Conservation (phyloP, 1,140 invertebrate genomes). For the Aphaenogaster rudis region DNA sequence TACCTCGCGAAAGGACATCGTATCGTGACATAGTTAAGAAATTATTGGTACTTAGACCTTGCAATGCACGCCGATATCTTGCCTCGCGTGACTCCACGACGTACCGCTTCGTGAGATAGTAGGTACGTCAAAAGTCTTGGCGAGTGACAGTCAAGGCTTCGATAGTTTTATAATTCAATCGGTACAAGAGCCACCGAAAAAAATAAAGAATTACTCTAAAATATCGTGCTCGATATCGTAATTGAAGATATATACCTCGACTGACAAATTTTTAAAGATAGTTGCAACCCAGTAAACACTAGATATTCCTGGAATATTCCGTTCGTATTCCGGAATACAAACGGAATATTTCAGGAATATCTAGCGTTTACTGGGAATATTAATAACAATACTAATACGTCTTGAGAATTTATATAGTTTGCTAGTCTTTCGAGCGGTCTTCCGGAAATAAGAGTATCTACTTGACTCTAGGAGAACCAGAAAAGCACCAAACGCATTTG, state of each 20-base stretch:
- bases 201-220: background rate
- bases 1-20: background rate
- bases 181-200: background rate
- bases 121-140: constrained; percentile 11
- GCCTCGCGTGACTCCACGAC: constrained; percentile 47
- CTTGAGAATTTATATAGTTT: background rate
- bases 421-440: background rate
- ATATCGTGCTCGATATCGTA: background rate
- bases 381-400: background rate
- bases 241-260: background rate
- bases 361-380: too few species aligned
- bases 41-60: constrained; percentile 48
- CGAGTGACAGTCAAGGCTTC: constrained; percentile 32
- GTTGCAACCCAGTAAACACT: background rate
- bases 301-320: too few species aligned
- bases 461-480: background rate
- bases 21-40: constrained; percentile 39
- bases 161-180: constrained; percentile 8
- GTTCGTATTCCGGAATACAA: too few species aligned
- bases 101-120: constrained; percentile 3
- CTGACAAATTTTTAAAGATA: background rate
- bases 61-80: constrained; percentile 15
- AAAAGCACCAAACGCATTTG: too few species aligned
- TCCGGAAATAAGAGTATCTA: constrained; percentile 1
- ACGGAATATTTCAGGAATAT: too few species aligned